These are phyloP conservation scores for Drosophila emarginata DNA, from an alignment of 2,888 invertebrate genomes.

Conservation along the genomic window DNA sequence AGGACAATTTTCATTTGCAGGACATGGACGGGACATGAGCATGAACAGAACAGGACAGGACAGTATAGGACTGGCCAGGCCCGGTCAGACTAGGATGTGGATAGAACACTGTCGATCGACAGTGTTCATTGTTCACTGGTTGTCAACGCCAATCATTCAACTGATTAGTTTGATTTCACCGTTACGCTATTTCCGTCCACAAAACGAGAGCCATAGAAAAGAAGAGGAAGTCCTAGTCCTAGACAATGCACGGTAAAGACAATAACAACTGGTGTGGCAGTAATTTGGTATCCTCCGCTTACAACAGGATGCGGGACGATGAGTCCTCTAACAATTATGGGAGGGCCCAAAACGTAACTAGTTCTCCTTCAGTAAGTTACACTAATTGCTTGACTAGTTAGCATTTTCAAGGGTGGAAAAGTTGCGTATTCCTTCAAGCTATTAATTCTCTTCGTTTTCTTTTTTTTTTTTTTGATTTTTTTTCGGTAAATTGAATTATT, in stretches of 20 bases:
- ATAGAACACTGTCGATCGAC: constrained; percentile 39
- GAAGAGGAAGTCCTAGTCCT: constrained; percentile 13
- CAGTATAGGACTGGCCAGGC: not conserved
- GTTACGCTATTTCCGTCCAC: constrained; percentile 68
- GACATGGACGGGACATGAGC: constrained; percentile 6
- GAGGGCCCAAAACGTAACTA: not conserved
- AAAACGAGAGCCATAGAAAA: constrained; percentile 29
- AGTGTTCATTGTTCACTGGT: constrained; percentile 53
- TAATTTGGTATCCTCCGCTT: constrained; percentile 47
- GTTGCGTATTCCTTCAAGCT: constrained; percentile 4
- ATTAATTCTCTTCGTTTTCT: not conserved
- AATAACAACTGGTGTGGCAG: constrained; percentile 58
- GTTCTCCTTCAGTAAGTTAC: constrained; percentile 27
- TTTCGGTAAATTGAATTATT: constrained; percentile 54
- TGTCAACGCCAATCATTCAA: constrained; percentile 75
- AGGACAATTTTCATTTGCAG: constrained; percentile 53
- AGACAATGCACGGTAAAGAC: constrained; percentile 39
- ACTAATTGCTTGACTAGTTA: constrained; percentile 59
- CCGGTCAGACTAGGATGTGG: not conserved
- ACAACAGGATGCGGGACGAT: constrained; percentile 21
- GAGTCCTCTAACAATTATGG: constrained; percentile 29
- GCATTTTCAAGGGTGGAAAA: constrained; percentile 39
- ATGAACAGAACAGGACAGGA: not conserved
- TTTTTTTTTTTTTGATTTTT: not conserved
- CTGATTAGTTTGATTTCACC: constrained; percentile 76